Percentiles rank a stretch among this genome's conserved stretches.
Evolutionary conservation across 1,140 invertebrate genomes (phyloP).

Genomic region (Coelopa frigida): DNA sequence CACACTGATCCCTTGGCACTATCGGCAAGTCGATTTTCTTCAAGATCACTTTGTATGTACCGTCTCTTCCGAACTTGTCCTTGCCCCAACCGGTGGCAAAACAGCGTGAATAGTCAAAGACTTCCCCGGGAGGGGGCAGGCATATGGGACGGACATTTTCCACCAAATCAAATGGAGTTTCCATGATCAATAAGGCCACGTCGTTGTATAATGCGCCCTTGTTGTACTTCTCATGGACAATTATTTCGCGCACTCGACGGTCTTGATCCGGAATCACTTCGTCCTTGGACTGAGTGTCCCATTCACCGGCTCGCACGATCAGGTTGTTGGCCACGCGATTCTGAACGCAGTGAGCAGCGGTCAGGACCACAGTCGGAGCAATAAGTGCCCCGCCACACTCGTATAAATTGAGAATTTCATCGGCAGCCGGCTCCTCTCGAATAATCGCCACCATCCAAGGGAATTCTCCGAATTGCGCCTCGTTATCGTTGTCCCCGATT

Average conservation of each 20-base stretch:
- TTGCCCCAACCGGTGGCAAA: constrained; percentile 63
- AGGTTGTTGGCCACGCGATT: constrained; percentile 25
- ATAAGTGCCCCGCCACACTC: constrained; percentile 63
- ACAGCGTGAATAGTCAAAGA: constrained; percentile 46
- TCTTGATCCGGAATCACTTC: constrained; percentile 69
- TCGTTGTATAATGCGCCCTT: constrained; percentile 56
- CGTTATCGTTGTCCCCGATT: constrained; percentile 55
- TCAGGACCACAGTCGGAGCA: constrained; percentile 55
- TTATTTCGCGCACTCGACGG: constrained; percentile 51
- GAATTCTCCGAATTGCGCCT: constrained; percentile 52
- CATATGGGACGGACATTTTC: constrained; percentile 63
- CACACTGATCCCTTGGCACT: constrained; percentile 51
- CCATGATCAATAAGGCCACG: constrained; percentile 59
- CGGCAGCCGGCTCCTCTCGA: constrained; percentile 48
- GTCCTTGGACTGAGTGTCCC: constrained; percentile 69
- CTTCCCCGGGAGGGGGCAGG: constrained; percentile 47
- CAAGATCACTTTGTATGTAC: constrained; percentile 58
- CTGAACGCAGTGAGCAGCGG: constrained; percentile 56
- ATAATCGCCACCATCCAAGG: constrained; percentile 79
- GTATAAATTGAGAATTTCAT: constrained; percentile 49
- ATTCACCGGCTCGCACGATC: constrained; percentile 62
- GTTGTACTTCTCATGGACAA: constrained; percentile 51
- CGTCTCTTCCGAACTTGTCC: constrained; percentile 51
- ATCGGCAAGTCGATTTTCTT: constrained; percentile 59
- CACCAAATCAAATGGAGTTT: constrained; percentile 49